Base-by-base conservation (phyloP, 1,140 invertebrate genomes). In the Elysia chlorotica region DNA sequence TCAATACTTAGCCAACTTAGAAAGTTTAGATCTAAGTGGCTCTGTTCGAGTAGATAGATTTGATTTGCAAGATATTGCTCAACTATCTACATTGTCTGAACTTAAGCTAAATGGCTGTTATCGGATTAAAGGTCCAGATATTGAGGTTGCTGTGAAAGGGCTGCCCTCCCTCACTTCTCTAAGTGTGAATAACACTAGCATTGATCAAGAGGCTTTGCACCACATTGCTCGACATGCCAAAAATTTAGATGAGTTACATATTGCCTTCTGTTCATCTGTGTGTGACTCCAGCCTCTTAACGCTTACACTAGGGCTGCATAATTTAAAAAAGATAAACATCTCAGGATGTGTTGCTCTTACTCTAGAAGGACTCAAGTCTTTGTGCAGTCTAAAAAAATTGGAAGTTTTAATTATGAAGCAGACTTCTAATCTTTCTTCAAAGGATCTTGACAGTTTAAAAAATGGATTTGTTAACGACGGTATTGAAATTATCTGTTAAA, bases 51-150 rank as follows among this genome's bases (percentile, higher is more conserved):
- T 81, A 25, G 77, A 79, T 68, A 73, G 67, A 57, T 61, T 54
- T 71, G 75, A 78, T 33, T 14, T 81, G 14, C 59, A 78, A 14
- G 77, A 77, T 41, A 41, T 81, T 61, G 57, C 37, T 48, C 35
- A 54, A 28, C 56, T 36, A n/a, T 65, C 23, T 17, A 37, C 70
- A 21, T 61, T 81, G 35, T 63, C 77, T 31, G 14, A n/a, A 57
- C 63, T 81, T 30, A 74, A 66, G 25, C 61, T 79, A 21, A 75
- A 75, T 72, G 73, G 68, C 6, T 80, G 78, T 61, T 81, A 81
- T 35, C 74, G 80, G 74, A 36, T 78, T 17, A 74, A 63, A 48
- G 74, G 72, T 19, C 36, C 69, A 57, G 70, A 72, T 6, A 38
- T 79, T 41, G 38, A 73, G 56, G 65, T 71, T 28, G 48, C 78